Evolutionary conservation across 1,140 invertebrate genomes (phyloP), one percentile per base, ranked within the genome.

Genomic region (Anoplolepis gracilipes): DNA sequence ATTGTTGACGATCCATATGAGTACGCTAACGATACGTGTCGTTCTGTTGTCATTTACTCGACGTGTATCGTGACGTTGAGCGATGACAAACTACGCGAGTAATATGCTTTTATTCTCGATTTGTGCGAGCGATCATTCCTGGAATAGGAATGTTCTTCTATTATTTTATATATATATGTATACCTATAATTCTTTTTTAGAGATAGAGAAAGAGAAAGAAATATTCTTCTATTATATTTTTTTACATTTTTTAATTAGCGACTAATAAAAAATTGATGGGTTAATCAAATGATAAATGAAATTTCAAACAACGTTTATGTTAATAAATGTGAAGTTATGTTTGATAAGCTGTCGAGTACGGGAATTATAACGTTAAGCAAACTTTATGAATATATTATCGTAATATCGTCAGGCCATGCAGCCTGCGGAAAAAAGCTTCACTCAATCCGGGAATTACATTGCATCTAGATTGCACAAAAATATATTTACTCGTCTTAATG

Each of bases 401-500:
- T 25, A n/a, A 49, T 67, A 30, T 25, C n/a, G 5, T n/a, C 28
- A 33, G 11, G 19, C n/a, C 19, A 25, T 16, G 42, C n/a, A 10
- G 59, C 39, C 8, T 11, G 11, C 39, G 13, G 16, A 30, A 69
- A 57, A 85, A 75, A 79, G 36, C 22, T 46, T 11, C 1, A 8
- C 46, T 57, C 25, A 69, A 85, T 85, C 49, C 67, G 73, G 28
- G 64, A 39, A 70, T 85, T 62, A 84, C 65, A 39, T 76, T 88
- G 84, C 87, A 84, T 88, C 59, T 70, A 72, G 65, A 85, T 88
- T 84, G 70, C 87, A 79, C 77, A 85, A 90, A 90, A 87, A 88
- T 89, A 89, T 87, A 87, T 85, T 90, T 88, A 85, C 88, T 90
- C 86, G 85, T 76, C 73, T 59, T 90, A 88, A 91, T 91, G 72